A percentile compares a stretch with the other conserved stretches of the same genome.
These are phyloP conservation scores for Euura saliciscinereae DNA, from an alignment of 1,140 invertebrate species.

Conservation along the genomic window DNA sequence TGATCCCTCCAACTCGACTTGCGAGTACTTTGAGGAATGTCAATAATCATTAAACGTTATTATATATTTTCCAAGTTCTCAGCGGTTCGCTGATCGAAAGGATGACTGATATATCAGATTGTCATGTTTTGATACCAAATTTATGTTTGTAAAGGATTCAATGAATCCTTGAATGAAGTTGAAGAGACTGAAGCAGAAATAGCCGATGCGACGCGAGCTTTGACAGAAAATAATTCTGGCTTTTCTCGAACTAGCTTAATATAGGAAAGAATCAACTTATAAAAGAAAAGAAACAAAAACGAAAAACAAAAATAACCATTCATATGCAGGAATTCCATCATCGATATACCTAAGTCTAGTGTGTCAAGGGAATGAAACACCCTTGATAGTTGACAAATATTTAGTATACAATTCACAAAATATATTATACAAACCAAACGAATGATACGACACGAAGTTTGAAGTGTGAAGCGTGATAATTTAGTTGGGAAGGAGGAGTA, in stretches of 20 bases:
- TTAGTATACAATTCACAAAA: background rate
- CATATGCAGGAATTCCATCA: conserved; percentile 2
- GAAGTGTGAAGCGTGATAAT: background rate
- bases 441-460: background rate
- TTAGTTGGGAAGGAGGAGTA: too few species aligned
- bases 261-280: background rate
- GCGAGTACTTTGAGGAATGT: too few species aligned
- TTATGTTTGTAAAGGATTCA: too few species aligned
- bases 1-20: too few species aligned
- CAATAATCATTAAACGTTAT: too few species aligned
- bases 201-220: background rate
- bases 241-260: background rate
- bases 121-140: too few species aligned
- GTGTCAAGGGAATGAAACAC: conserved; percentile 10
- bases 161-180: too few species aligned
- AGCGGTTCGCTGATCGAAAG: too few species aligned
- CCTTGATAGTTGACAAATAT: conserved; percentile 3
- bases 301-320: background rate
- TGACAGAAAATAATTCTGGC: background rate
- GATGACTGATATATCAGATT: too few species aligned
- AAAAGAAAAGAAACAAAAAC: background rate
- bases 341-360: conserved; percentile 2
- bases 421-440: background rate
- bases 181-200: too few species aligned
- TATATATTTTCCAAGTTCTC: too few species aligned